Percentiles rank a stretch among this genome's conserved stretches.
Evolutionary conservation across 2,888 invertebrate species (phyloP).

Genomic region (Heteromurus nitidus): DNA sequence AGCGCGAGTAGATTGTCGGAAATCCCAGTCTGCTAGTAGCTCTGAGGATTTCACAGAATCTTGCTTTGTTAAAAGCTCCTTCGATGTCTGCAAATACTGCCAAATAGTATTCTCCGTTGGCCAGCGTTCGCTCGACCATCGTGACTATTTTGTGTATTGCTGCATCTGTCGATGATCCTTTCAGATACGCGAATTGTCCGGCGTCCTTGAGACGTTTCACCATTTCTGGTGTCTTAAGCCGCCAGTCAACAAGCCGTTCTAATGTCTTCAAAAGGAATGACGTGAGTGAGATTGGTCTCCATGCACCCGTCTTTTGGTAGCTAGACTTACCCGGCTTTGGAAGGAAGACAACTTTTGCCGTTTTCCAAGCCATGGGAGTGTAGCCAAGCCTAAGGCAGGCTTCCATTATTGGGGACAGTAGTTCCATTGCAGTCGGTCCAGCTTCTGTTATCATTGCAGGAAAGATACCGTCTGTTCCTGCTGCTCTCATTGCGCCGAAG

Average conservation of each 20-base stretch:
- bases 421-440: background rate
- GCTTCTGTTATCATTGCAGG: conserved; percentile 13
- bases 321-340: conserved; percentile 53
- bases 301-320: conserved; percentile 37
- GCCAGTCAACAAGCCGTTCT: conserved; percentile 3
- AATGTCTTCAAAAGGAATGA: background rate
- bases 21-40: background rate
- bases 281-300: conserved; percentile 30
- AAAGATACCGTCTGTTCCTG: conserved; percentile 28
- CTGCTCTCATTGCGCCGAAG: conserved; percentile 17
- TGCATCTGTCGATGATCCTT: conserved; percentile 46
- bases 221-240: conserved; percentile 13
- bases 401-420: background rate
- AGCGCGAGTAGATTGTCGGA: background rate
- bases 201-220: background rate
- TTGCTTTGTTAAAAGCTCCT: conserved; percentile 5
- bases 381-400: conserved; percentile 37
- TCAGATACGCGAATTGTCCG: conserved; percentile 56
- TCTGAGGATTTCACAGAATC: background rate
- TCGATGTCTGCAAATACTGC: background rate
- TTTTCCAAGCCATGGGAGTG: conserved; percentile 33
- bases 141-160: conserved; percentile 5
- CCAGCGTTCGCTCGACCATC: background rate
- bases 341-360: conserved; percentile 26
- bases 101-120: background rate